Evolutionary conservation across 2,113 vertebrate species (phyloP), one percentile per base, ranked within the genome.

Genomic region (Choloepus hoffmanni): DNA sequence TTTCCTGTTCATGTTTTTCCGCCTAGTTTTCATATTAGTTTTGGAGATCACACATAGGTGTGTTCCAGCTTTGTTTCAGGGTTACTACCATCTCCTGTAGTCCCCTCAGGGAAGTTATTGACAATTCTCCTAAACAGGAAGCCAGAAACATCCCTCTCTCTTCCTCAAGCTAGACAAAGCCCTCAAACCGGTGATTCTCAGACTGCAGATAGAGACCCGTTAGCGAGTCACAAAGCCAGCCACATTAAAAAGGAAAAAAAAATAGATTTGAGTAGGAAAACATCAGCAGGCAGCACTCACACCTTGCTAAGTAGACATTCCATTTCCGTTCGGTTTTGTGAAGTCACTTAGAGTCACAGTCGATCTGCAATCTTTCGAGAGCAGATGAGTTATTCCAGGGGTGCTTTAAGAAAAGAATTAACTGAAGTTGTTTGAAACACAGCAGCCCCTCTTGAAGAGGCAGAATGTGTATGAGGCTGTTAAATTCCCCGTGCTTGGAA

Each of bases 281-380:
- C n/a, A 4, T 1, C n/a, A 2, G 0, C 24, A 0, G 13, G 33
- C 11, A 5, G 18, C 6, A 0, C 0, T 0, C 8, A 7, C 0
- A 8, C 43, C 24, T 4, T 2, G 58, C 55, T 2, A 3, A 63
- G 33, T 10, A 5, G 40, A 45, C 45, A 0, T 4, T 0, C 36
- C 36, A 36, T 36, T 36, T 36, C 36, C 7, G 19, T 21, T 60
- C 21, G 19, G 21, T 60, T 60, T 60, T 60, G 58, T 21, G 58
- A 23, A 60, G 58, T 60, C 55, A 19, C 55, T 45, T 53, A 14
- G 50, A 53, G 50, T 53, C 50, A 53, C 10, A 23, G 58, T 60
- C 21, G 7, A 60, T 23, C 18, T 7, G 58, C 58, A 60, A 7
- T n/a, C n/a, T 28, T 19, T 11, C 2, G 3, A 45, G 2, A 62